A percentile compares a stretch with the other conserved stretches of the same genome.
phyloP scores from a whole-genome alignment of 2,888 invertebrate species.

The Xestobium rufovillosum region DNA sequence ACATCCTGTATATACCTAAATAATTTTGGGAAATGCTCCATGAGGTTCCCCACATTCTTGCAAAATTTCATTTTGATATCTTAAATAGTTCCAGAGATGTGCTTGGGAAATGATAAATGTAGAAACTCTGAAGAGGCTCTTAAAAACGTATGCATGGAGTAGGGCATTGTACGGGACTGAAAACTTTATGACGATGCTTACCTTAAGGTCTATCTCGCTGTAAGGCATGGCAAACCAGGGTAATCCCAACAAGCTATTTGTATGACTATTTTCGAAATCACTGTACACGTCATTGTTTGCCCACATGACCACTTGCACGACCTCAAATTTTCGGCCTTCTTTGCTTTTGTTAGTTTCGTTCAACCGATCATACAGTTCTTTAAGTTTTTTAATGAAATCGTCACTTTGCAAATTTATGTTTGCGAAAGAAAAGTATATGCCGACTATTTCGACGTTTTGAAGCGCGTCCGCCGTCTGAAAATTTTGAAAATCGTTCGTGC shows the following conservation, averaged over 20 bases:
- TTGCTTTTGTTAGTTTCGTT: constrained; percentile 31
- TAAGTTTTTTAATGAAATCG: constrained; percentile 58
- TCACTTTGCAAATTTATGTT: constrained; percentile 61
- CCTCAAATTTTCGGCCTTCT: constrained; percentile 46
- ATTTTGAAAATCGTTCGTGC: constrained; percentile 46
- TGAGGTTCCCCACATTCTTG: no score
- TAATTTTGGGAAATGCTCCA: no score
- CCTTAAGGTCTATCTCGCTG: constrained; percentile 64
- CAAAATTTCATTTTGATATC: no score
- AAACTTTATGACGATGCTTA: no score
- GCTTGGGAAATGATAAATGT: no score
- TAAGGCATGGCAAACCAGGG: constrained; percentile 67
- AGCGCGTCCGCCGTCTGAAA: constrained; percentile 46
- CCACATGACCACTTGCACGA: constrained; percentile 64
- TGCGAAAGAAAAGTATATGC: constrained; percentile 64
- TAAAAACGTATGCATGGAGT: no score
- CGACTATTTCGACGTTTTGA: constrained; percentile 49
- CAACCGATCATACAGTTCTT: constrained; percentile 48
- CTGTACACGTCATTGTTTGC: constrained; percentile 56
- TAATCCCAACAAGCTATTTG: constrained; percentile 53
- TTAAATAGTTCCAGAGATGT: no score
- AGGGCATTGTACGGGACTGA: no score
- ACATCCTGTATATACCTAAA: no score
- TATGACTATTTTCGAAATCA: constrained; percentile 59
- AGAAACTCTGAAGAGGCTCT: no score